Conservation (phyloP, 2,797 vertebrate genomes). For the Lates japonicus region DNA sequence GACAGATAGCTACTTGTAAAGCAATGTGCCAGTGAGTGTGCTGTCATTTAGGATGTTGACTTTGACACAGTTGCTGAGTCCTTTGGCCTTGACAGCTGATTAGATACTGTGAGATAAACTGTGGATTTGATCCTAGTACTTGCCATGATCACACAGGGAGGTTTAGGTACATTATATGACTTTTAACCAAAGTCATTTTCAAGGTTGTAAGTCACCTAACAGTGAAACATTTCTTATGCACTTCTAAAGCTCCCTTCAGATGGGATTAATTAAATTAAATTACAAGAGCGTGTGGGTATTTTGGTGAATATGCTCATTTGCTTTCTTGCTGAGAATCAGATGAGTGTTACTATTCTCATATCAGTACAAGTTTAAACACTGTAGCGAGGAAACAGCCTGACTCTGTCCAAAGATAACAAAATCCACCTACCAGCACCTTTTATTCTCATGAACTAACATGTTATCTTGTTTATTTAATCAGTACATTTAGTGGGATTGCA, state of each 20-base stretch:
- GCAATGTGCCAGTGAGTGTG: not conserved
- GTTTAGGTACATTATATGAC: not conserved
- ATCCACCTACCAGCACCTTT: fast-evolving
- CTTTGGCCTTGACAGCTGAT: constrained; percentile 57
- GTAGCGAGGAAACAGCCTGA: too few species aligned
- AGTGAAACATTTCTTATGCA: not conserved
- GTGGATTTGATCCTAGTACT: not conserved
- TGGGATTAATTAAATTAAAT: not conserved
- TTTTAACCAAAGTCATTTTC: not conserved
- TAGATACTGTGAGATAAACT: constrained; percentile 41
- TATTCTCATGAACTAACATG: fast-evolving
- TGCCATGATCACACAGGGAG: not conserved
- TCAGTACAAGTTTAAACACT: too few species aligned
- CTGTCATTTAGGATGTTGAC: not conserved
- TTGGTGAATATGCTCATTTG: not conserved
- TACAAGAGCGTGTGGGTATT: too few species aligned
- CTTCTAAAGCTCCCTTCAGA: not conserved
- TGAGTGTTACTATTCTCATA: too few species aligned
- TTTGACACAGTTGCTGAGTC: not conserved
- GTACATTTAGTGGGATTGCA: not conserved
- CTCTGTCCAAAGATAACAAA: too few species aligned
- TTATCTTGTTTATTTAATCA: constrained; percentile 5
- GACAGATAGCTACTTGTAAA: not conserved
- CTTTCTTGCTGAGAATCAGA: too few species aligned
- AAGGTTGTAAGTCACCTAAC: not conserved